Conservation (phyloP, 2,888 invertebrate genomes). For the Acleris emargana region DNA sequence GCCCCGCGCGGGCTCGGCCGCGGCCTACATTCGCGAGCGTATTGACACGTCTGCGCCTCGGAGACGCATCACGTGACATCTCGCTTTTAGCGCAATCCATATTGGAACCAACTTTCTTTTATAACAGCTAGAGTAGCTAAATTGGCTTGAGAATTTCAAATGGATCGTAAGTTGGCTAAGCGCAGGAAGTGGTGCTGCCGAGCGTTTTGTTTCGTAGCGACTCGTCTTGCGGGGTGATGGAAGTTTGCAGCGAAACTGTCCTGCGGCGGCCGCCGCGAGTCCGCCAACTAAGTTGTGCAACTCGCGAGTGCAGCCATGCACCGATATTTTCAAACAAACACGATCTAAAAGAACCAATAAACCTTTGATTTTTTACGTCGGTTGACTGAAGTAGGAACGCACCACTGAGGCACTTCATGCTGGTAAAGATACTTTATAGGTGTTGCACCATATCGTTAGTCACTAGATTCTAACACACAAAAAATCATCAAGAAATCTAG, state of each 20-base stretch:
- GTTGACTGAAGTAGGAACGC: no score
- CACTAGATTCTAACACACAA: no score
- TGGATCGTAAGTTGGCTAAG: slow-evolving; percentile 15
- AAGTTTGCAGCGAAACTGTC: not conserved
- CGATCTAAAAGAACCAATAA: no score
- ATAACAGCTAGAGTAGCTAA: slow-evolving; percentile 27
- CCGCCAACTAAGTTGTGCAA: not conserved
- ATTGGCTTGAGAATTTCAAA: slow-evolving; percentile 24
- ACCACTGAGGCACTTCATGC: no score
- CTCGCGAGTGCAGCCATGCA: not conserved
- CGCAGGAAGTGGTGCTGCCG: slow-evolving; percentile 9
- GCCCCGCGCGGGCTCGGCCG: not conserved
- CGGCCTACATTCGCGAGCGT: not conserved
- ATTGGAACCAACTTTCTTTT: slow-evolving; percentile 19
- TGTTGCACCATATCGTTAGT: no score
- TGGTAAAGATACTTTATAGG: no score
- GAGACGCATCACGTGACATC: not conserved
- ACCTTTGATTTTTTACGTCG: no score
- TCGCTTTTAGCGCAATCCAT: slow-evolving; percentile 12
- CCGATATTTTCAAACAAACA: no score
- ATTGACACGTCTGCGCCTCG: slow-evolving; percentile 2
- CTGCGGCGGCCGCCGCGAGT: no score
- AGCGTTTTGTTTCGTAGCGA: not conserved
- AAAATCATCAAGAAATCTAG: no score
- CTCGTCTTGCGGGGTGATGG: not conserved